Conservation (phyloP, 2,888 invertebrate genomes). For the Callimorpha dominula region DNA sequence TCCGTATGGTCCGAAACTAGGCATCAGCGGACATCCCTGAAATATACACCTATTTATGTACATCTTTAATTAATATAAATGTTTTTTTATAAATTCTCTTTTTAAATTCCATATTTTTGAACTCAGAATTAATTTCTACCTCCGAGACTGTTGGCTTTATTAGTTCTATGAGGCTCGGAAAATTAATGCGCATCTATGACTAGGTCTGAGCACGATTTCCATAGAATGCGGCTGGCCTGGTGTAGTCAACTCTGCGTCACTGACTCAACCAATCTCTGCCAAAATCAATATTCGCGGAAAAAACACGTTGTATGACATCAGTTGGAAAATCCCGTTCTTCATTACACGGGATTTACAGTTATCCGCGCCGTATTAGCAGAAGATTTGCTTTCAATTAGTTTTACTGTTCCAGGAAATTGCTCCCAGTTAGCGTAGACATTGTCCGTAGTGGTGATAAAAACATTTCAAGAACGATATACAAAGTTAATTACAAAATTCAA, state of each 20-base stretch:
- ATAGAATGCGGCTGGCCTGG: background rate
- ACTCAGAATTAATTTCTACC: no score
- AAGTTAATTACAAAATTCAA: background rate
- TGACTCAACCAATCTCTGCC: background rate
- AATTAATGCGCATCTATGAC: background rate
- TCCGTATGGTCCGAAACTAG: no score
- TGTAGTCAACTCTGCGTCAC: background rate
- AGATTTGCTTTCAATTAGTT: background rate
- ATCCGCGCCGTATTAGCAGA: background rate
- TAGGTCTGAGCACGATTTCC: background rate
- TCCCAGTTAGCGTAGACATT: background rate
- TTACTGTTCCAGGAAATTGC: background rate
- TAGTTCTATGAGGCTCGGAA: background rate
- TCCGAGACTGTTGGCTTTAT: background rate
- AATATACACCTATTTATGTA: no score
- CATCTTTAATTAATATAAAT: no score
- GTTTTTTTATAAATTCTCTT: no score
- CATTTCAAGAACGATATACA: background rate
- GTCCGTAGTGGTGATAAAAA: background rate
- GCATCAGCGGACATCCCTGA: no score
- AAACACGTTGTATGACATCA: background rate
- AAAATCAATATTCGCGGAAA: background rate
- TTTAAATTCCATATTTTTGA: no score
- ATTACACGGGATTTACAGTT: background rate
- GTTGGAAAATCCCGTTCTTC: constrained; percentile 3